Percentiles rank a stretch among this genome's conserved stretches.
Evolutionary conservation across 2,113 vertebrate species (phyloP).

Genomic region (Semnornis frantzii): DNA sequence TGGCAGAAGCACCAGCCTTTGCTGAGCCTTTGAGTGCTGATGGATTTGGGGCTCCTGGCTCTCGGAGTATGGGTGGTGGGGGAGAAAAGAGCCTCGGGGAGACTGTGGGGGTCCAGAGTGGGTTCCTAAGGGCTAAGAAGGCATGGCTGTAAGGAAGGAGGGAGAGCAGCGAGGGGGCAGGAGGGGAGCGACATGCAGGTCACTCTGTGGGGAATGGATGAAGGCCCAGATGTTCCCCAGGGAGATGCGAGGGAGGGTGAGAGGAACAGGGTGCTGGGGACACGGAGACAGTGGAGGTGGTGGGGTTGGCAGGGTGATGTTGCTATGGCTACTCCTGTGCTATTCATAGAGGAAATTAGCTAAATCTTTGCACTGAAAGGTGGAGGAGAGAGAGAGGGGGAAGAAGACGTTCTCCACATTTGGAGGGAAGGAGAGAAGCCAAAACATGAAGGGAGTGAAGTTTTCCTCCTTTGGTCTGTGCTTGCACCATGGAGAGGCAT

Average conservation of each 20-base stretch:
- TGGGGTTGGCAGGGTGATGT: slow-evolving; percentile 75
- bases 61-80: fast-evolving
- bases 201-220: slow-evolving; percentile 28
- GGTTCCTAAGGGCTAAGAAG: not conserved
- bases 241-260: slow-evolving; percentile 53
- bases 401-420: slow-evolving; percentile 36
- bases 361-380: slow-evolving; percentile 72
- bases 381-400: slow-evolving; percentile 64
- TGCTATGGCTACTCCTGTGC: slow-evolving; percentile 74
- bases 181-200: not conserved
- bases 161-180: not conserved
- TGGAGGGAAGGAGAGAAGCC: slow-evolving; percentile 46
- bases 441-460: slow-evolving; percentile 49
- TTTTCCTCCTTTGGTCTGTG: slow-evolving; percentile 13
- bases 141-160: not conserved
- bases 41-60: not conserved
- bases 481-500: not conserved
- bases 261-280: slow-evolving; percentile 51
- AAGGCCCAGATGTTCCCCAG: slow-evolving; percentile 52
- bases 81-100: not conserved
- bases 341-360: slow-evolving; percentile 73
- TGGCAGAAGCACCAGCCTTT: not conserved
- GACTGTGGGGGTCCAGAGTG: fast-evolving
- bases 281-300: slow-evolving; percentile 68
- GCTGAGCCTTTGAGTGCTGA: not conserved